phyloP scores from a whole-genome alignment of 2,888 invertebrate genomes.

The Tinea semifulvella region DNA sequence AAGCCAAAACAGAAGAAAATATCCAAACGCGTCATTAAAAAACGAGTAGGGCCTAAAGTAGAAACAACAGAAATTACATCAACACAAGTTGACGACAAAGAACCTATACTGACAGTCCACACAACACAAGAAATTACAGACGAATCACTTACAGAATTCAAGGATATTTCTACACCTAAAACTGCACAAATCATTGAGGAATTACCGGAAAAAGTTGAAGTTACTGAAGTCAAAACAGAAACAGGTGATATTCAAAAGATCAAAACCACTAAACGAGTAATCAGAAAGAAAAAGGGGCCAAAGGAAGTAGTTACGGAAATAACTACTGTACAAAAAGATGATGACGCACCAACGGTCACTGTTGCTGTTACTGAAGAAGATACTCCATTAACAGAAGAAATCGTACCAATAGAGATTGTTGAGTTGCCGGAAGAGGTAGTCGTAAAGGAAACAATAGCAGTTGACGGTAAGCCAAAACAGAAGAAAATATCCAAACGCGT shows the following conservation, averaged over 20 bases:
- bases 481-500: constrained; percentile 34
- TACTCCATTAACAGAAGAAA: too few relatives aligned
- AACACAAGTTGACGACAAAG: constrained; percentile 39
- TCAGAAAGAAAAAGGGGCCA: constrained; percentile 27
- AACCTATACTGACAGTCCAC: constrained; percentile 27
- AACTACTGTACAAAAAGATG: constrained; percentile 28
- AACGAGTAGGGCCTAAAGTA: constrained; percentile 29
- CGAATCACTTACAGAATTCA: constrained; percentile 21
- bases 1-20: constrained; percentile 10
- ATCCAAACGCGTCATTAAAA: constrained; percentile 27
- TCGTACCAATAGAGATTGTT: constrained; percentile 17
- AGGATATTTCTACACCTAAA: constrained; percentile 27
- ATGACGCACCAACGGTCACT: constrained; percentile 21
- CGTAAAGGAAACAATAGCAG: constrained; percentile 9
- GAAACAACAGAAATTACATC: constrained; percentile 54
- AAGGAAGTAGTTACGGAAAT: constrained; percentile 35
- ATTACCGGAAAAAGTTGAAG: constrained; percentile 27
- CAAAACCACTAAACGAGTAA: constrained; percentile 26
- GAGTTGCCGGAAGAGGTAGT: constrained; percentile 35
- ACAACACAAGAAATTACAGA: constrained; percentile 27
- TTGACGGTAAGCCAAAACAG: constrained; percentile 22
- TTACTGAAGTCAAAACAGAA: constrained; percentile 44
- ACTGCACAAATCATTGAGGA: constrained; percentile 22
- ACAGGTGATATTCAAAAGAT: constrained; percentile 28
- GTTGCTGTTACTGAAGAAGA: constrained; percentile 19